Base-by-base conservation (phyloP, 2,888 invertebrate genomes). In the Andrena haemorrhoa region DNA sequence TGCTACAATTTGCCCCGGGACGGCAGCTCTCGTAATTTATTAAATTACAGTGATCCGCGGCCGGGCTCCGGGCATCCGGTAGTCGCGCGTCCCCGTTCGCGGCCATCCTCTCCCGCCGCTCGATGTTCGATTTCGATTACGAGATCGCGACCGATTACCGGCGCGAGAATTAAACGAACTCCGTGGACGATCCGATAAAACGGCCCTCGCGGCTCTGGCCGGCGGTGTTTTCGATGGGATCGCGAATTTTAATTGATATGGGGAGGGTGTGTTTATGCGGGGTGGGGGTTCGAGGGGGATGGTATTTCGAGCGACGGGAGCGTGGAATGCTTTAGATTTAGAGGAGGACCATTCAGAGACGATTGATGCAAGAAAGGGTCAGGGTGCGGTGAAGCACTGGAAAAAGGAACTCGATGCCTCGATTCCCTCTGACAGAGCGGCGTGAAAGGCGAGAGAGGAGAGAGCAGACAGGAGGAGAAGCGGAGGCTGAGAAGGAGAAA, bases 21-120 rank as follows among this genome's bases (percentile, higher is more conserved):
- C 92, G 91, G 92, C 92, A 91, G 93, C 92, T 92, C 92, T 93
- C 89, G 93, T 92, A 93, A 93, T 93, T 93, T 93, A 92, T 93
- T 92, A 93, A 93, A 93, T 93, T 93, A 93, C 93, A 92, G 93
- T 93, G 92, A 92, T 93, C 91, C 91, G 88, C 91, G 90, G 88
- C 87, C 87, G 88, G 87, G 88, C 84, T 84, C 83, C 83, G 82
- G 79, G 89, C 88, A 87, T 90, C 89, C 91, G 90, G 91, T 91
- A 91, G 91, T 91, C 91, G 85, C 87, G 84, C 82, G 82, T 82
- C 87, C 83, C 81, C 77, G 69, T 81, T 80, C 86, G 79, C 86
- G 80, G 75, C 61, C 75, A 82, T 83, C 63, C 65, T 77, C 75
- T 80, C 75, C 64, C 75, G 60, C 76, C 63, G 75, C 76, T 82